Base-by-base conservation (phyloP, 2,888 invertebrate species). In the Byasa hedistus region DNA sequence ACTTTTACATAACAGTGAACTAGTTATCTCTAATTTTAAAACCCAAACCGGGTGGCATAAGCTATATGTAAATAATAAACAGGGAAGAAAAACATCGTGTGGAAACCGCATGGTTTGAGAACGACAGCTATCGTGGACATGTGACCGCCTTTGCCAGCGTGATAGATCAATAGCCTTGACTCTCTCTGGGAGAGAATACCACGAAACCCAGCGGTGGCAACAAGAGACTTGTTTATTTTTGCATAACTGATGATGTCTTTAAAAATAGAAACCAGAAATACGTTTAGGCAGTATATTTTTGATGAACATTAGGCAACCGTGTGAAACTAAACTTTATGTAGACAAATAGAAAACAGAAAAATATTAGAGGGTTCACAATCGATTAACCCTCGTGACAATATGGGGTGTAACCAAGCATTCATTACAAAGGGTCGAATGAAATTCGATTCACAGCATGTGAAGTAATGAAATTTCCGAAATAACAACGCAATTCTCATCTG, bases 401-500 rank as follows among this genome's bases (percentile, higher is more conserved):
- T 22, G 60, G 51, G 61, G 60, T 5, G 36, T 54, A 24, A 8
- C 62, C 17, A 5, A n/a, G 60, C 54, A 17, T 36, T 64, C 44
- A 60, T 44, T 48, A 55, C 64, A 64, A 62, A 69, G 54, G 61
- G 68, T 48, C 65, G 64, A 63, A 61, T 39, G 54, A 59, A 68
- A 48, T 63, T 68, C 59, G 67, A 65, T 69, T 70, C 72, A 75
- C 74, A 74, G 75, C 74, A 76, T 73, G 73, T 70, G 70, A 68
- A 57, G 69, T 71, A 76, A 79, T 74, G 71, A 72, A 73, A 72
- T 75, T 76, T 75, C 71, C 70, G 68, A 68, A 70, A 63, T 74
- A 72, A 73, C 64, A 75, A 71, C 69, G 73, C 72, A 76, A 78
- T 76, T 73, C 71, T 74, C 57, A 72, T 68, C 73, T 73, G 76